These are phyloP conservation scores for Umimayanthus chanpuru DNA, from an alignment of 92 coral and sea anemone species.

Conservation along the genomic window DNA sequence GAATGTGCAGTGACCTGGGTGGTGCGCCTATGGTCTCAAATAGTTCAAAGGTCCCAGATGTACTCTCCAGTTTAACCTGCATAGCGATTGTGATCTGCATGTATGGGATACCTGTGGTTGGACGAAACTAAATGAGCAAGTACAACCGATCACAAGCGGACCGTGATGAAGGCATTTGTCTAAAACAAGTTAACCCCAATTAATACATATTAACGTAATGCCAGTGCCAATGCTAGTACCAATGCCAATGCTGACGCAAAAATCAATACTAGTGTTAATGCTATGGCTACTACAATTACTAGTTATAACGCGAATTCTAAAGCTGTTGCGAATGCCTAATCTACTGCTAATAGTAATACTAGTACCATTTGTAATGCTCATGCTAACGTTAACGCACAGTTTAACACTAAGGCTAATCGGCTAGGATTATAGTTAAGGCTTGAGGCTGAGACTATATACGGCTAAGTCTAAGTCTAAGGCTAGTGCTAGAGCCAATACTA, in stretches of 20 bases:
- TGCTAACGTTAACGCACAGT: background rate
- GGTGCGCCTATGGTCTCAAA: conserved; percentile 91
- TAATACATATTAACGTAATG: background rate
- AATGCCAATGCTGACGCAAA: background rate
- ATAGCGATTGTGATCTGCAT: conserved; percentile 78
- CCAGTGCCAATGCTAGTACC: background rate
- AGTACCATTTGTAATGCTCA: background rate
- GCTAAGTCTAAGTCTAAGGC: no score
- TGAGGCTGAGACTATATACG: no score
- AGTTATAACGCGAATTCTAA: background rate
- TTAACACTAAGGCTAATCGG: no score
- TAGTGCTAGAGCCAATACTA: background rate
- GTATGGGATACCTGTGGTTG: conserved; percentile 73
- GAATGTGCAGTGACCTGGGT: conserved; percentile 72
- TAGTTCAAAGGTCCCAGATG: conserved; percentile 67
- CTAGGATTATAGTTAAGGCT: no score
- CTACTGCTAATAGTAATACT: background rate
- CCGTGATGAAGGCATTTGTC: background rate
- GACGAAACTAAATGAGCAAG: background rate
- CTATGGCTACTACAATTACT: background rate
- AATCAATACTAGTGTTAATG: background rate
- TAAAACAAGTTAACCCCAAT: background rate
- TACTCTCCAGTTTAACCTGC: conserved; percentile 72
- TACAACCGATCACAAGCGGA: background rate
- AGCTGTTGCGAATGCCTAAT: background rate